These are phyloP conservation scores for Leucophenga varia DNA, from an alignment of 1,140 invertebrate genomes.

Conservation along the genomic window DNA sequence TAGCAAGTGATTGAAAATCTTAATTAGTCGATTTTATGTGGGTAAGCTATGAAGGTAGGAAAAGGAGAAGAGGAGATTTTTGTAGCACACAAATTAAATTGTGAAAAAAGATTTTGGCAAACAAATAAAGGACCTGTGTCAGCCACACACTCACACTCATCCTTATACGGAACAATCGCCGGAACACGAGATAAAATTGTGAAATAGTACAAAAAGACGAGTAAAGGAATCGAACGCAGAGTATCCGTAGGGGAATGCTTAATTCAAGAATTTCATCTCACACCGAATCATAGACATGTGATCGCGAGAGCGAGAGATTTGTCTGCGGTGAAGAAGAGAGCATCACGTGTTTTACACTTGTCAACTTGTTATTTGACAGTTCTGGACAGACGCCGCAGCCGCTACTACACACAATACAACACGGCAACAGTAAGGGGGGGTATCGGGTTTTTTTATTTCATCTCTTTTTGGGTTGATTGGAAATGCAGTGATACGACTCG, in stretches of 20 bases:
- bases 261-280: too few relatives aligned
- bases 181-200: too few relatives aligned
- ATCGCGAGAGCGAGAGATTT: conserved; percentile 35
- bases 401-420: too few relatives aligned
- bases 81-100: too few relatives aligned
- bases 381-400: neutral
- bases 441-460: conserved; percentile 4
- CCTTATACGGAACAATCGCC: too few relatives aligned
- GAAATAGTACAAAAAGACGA: too few relatives aligned
- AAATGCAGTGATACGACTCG: conserved; percentile 3
- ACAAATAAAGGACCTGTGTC: too few relatives aligned
- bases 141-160: conserved; percentile 43
- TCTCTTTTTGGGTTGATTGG: conserved; percentile 3
- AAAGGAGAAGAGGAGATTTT: neutral
- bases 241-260: too few relatives aligned
- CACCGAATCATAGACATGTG: too few relatives aligned
- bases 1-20: conserved; percentile 50
- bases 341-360: conserved; percentile 47
- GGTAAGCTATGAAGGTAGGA: conserved; percentile 7
- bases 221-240: too few relatives aligned
- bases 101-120: too few relatives aligned
- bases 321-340: conserved; percentile 1
- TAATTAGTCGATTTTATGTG: conserved; percentile 44
- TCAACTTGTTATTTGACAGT: conserved; percentile 38
- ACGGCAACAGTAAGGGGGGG: neutral